A percentile compares a stretch with the other conserved stretches of the same genome.
Conservation (phyloP, 2,888 invertebrate species). For the Dexiosoma caninum region DNA sequence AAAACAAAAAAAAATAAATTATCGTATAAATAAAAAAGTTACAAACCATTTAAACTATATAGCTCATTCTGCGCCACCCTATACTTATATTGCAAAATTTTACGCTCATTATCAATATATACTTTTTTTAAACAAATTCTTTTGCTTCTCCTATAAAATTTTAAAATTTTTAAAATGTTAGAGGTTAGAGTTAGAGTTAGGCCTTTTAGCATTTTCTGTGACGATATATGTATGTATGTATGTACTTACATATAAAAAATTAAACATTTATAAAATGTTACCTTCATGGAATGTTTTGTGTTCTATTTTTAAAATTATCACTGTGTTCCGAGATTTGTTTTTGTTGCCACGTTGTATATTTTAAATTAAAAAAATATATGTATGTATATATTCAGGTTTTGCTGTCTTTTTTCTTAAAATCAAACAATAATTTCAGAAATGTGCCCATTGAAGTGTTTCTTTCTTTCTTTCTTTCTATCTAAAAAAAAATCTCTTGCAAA, state of each 20-base stretch:
- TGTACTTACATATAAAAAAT: conserved; percentile 22
- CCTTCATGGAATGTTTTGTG: conserved; percentile 56
- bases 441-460: not conserved
- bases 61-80: too few species aligned
- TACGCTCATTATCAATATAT: too few species aligned
- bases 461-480: not conserved
- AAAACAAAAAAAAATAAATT: too few species aligned
- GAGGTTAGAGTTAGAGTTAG: too few species aligned
- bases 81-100: too few species aligned
- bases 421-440: conserved; percentile 28
- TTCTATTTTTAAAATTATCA: conserved; percentile 54
- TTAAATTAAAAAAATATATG: conserved; percentile 3
- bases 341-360: conserved; percentile 21
- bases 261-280: conserved; percentile 75
- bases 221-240: too few species aligned
- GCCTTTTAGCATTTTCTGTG: too few species aligned
- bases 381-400: not conserved
- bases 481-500: not conserved
- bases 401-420: not conserved
- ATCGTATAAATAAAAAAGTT: too few species aligned
- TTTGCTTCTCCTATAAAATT: too few species aligned
- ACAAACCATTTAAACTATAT: too few species aligned
- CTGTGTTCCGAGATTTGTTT: conserved; percentile 55
- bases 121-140: too few species aligned
- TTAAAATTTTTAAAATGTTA: too few species aligned